Conservation (phyloP, 1,140 invertebrate species). For the Alviniconcha marisindica region DNA sequence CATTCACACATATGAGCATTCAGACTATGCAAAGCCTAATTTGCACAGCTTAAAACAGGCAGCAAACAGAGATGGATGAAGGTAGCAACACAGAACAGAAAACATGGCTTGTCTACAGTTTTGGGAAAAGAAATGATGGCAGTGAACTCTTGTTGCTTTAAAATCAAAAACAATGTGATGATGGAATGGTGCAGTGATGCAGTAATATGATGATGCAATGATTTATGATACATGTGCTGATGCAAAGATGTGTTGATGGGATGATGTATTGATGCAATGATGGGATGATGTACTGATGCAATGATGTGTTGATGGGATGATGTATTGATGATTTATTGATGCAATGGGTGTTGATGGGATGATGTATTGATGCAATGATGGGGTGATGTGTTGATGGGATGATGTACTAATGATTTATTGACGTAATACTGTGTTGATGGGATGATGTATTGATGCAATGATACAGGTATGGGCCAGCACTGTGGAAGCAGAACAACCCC, state of each 20-base stretch:
- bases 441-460: not conserved
- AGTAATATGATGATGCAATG: not conserved
- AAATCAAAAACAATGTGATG: too few species aligned
- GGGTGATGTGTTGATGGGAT: not conserved
- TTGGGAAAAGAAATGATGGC: not conserved
- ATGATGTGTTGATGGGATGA: not conserved
- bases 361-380: too few species aligned
- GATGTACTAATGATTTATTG: not conserved
- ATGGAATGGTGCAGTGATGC: too few species aligned
- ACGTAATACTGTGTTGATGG: not conserved
- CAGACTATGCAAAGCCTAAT: not conserved
- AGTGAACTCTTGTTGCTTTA: not conserved
- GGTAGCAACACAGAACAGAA: not conserved
- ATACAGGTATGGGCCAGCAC: not conserved
- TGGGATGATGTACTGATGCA: too few species aligned
- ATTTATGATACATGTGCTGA: not conserved
- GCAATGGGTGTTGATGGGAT: not conserved
- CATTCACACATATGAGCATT: not conserved
- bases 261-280: not conserved
- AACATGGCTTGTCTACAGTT: not conserved
- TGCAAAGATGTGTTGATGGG: not conserved
- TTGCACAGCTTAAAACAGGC: not conserved
- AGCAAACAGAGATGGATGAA: not conserved
- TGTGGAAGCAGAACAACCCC: conserved; percentile 56
- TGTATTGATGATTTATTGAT: not conserved